These are phyloP conservation scores for Zapornia atra DNA, from an alignment of 2,113 vertebrate genomes.

Conservation along the genomic window DNA sequence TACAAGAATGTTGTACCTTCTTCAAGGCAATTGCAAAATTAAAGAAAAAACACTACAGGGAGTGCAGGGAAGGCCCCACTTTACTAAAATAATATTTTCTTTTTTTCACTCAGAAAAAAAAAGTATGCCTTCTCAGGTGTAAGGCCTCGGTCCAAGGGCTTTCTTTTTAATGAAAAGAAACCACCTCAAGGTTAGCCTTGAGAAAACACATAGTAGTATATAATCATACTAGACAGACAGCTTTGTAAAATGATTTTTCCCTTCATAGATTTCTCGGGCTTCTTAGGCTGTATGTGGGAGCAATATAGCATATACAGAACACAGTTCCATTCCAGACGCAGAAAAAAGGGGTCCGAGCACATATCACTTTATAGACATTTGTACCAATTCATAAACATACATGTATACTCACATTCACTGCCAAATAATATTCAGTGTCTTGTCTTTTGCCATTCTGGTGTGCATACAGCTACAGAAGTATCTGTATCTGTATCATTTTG, in stretches of 20 bases:
- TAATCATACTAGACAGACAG: not conserved
- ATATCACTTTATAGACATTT: not conserved
- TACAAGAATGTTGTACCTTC: not conserved
- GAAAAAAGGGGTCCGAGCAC: not conserved
- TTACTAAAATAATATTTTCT: not conserved
- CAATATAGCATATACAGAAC: not conserved
- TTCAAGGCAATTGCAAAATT: not conserved
- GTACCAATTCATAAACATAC: not conserved
- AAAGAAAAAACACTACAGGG: not conserved
- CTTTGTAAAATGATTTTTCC: constrained; percentile 37
- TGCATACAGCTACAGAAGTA: not conserved
- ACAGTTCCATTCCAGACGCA: not conserved
- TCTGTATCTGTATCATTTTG: constrained; percentile 37
- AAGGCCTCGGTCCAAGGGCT: constrained; percentile 30
- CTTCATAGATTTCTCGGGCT: constrained; percentile 8
- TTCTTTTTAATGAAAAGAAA: constrained; percentile 59
- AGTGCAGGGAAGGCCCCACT: not conserved
- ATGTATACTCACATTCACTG: not conserved
- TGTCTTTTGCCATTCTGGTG: not conserved
- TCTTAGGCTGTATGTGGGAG: not conserved
- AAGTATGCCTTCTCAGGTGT: not conserved
- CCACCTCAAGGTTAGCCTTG: constrained; percentile 31
- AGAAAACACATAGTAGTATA: not conserved
- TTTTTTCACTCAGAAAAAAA: not conserved
- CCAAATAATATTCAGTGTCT: not conserved